Evolutionary conservation across 2,113 vertebrate species (phyloP).

Genomic region (Pachypanchax playfairii): DNA sequence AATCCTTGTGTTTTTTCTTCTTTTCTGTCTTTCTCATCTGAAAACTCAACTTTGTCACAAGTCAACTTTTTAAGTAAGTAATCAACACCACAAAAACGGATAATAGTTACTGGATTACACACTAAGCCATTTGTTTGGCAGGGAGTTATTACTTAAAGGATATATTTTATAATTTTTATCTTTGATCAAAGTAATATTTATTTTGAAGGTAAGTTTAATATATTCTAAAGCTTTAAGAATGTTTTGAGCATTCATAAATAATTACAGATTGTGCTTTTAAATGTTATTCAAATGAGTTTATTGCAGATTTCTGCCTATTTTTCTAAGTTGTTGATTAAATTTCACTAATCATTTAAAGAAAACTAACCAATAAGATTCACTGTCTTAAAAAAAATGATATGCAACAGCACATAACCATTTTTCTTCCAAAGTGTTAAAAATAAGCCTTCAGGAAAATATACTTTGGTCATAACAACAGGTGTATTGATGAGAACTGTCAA

Average conservation of each 20-base stretch:
- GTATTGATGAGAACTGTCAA: no score
- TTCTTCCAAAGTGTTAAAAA: no score
- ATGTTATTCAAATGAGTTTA: neutral
- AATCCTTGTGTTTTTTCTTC: conserved; percentile 46
- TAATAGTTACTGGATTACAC: conserved; percentile 18
- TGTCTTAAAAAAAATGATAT: no score
- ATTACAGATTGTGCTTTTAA: neutral
- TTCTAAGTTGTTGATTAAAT: neutral
- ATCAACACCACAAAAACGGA: neutral
- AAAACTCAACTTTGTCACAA: conserved; percentile 55
- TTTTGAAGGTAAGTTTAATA: neutral
- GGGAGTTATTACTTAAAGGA: conserved; percentile 26
- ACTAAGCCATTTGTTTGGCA: conserved; percentile 29
- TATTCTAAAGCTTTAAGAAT: conserved; percentile 1
- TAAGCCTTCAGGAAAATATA: no score
- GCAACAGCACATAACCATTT: no score
- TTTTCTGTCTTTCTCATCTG: conserved; percentile 38
- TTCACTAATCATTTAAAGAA: no score
- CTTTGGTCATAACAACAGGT: no score
- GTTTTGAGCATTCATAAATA: neutral
- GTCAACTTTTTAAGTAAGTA: no score
- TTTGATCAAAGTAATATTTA: neutral
- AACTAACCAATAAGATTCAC: no score
- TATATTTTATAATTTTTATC: neutral
- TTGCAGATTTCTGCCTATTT: neutral